A percentile compares a stretch with the other conserved stretches of the same genome.
phyloP scores from a whole-genome alignment of 1,140 invertebrate genomes.

The Camponotus vicinus region DNA sequence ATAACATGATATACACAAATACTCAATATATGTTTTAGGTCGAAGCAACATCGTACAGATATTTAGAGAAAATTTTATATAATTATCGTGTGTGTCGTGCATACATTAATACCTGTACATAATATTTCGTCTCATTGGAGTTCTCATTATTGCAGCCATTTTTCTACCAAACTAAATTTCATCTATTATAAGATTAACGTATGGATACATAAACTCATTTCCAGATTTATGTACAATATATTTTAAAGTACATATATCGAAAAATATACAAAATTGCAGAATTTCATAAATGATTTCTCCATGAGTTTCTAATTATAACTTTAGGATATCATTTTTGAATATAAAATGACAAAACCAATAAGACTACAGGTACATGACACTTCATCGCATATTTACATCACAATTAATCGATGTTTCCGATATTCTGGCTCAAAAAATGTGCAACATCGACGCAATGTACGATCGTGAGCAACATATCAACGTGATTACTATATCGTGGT shows the following conservation, averaged over 20 bases:
- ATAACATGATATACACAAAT: background rate
- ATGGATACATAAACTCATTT: background rate
- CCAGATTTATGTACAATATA: background rate
- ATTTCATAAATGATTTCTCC: background rate
- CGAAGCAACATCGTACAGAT: conserved; percentile 75
- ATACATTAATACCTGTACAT: background rate
- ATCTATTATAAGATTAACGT: background rate
- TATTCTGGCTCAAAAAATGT: conserved; percentile 17
- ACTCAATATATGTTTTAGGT: conserved; percentile 31
- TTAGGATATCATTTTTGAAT: background rate
- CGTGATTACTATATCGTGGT: conserved; percentile 52
- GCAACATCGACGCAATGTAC: conserved; percentile 40
- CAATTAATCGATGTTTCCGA: conserved; percentile 5
- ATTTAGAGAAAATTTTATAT: conserved; percentile 41
- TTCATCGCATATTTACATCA: background rate
- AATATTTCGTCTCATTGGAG: background rate
- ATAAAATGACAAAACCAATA: background rate
- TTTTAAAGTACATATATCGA: background rate
- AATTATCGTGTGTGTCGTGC: conserved; percentile 10
- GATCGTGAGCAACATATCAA: conserved; percentile 22
- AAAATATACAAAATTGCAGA: background rate
- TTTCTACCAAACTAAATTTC: background rate
- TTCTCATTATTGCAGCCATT: background rate
- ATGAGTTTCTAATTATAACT: background rate
- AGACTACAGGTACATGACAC: conserved; percentile 1